phyloP scores from a whole-genome alignment of 2,888 invertebrate species.

The Halictus ligatus region DNA sequence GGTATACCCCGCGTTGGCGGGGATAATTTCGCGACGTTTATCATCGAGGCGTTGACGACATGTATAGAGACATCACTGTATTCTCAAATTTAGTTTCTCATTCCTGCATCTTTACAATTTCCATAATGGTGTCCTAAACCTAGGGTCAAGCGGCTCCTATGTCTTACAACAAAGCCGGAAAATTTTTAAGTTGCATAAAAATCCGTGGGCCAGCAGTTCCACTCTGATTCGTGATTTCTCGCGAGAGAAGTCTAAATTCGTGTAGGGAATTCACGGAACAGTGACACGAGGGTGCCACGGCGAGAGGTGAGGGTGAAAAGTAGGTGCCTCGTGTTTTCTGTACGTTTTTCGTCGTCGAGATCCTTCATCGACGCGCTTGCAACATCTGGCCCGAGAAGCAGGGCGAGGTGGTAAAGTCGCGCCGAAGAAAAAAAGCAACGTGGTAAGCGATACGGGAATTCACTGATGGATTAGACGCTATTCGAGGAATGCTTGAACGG shows the following conservation, averaged over 20 bases:
- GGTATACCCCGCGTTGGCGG: too few species aligned
- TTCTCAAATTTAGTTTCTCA: too few species aligned
- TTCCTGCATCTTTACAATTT: too few species aligned
- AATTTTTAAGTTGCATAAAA: too few species aligned
- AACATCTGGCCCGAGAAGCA: constrained; percentile 66
- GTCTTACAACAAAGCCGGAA: too few species aligned
- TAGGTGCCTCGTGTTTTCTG: constrained; percentile 17
- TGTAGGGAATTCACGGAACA: neutral
- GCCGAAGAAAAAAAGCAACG: constrained; percentile 5
- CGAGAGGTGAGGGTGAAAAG: constrained; percentile 33
- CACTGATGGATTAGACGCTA: constrained; percentile 70
- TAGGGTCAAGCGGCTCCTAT: too few species aligned
- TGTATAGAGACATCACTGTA: too few species aligned
- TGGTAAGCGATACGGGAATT: constrained; percentile 68
- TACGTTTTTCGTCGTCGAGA: constrained; percentile 55
- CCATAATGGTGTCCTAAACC: too few species aligned
- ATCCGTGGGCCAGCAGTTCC: too few species aligned
- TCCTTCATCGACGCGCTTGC: constrained; percentile 68
- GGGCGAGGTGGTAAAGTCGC: constrained; percentile 40
- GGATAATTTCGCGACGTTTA: too few species aligned
- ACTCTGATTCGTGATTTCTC: neutral
- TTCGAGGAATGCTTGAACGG: constrained; percentile 63
- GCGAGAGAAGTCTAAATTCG: neutral
- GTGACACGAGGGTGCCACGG: neutral
- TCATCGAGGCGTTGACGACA: too few species aligned